A percentile compares a stretch with the other conserved stretches of the same genome.
Evolutionary conservation across 2,888 invertebrate genomes (phyloP).

Genomic region (Tetropium fuscum): DNA sequence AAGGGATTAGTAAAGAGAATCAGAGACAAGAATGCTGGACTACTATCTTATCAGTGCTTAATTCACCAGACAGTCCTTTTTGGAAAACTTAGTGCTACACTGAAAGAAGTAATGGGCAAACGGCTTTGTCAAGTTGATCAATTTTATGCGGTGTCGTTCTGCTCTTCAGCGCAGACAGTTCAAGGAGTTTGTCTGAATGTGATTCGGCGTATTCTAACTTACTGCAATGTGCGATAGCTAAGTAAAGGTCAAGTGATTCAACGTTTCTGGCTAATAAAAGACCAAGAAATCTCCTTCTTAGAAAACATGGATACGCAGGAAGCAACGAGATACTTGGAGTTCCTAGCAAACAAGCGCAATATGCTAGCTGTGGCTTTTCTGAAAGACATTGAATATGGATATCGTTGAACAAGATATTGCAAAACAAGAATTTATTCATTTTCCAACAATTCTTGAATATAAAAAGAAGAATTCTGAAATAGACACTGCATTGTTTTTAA

Average conservation of each 20-base stretch:
- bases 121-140: constrained; percentile 44
- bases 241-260: constrained; percentile 46
- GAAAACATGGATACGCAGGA: constrained; percentile 46
- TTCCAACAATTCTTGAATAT: constrained; percentile 52
- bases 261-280: constrained; percentile 41
- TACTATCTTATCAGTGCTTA: constrained; percentile 43
- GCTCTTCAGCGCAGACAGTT: constrained; percentile 41
- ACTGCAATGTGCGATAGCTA: constrained; percentile 49
- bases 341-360: constrained; percentile 25
- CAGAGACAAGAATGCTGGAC: constrained; percentile 33
- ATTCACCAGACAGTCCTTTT: constrained; percentile 45
- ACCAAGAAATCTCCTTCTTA: constrained; percentile 47
- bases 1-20: constrained; percentile 5
- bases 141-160: constrained; percentile 46
- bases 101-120: constrained; percentile 42
- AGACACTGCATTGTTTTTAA: constrained; percentile 45
- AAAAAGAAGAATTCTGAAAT: constrained; percentile 36
- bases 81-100: constrained; percentile 38
- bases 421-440: constrained; percentile 44
- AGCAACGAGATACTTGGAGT: constrained; percentile 46
- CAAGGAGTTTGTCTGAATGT: constrained; percentile 30
- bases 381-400: constrained; percentile 36
- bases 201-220: constrained; percentile 50
- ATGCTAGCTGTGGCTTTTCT: constrained; percentile 9
- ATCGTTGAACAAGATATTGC: constrained; percentile 42